Evolutionary conservation across 2,888 invertebrate genomes (phyloP), one percentile per base, ranked within the genome.

Genomic region (Plutella xylostella): DNA sequence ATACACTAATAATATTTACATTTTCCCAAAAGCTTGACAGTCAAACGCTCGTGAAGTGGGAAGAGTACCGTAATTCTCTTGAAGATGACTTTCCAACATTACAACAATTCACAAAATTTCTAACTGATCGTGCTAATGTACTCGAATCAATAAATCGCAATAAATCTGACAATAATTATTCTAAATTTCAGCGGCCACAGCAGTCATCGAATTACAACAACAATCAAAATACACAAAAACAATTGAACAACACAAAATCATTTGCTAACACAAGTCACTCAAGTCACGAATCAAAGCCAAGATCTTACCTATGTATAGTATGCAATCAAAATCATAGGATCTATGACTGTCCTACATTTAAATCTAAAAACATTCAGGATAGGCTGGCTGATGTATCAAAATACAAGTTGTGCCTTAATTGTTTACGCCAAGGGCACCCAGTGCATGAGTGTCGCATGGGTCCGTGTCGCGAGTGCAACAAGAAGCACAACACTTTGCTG

Each of bases 301-400:
- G n/a, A n/a, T n/a, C n/a, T n/a, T n/a, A n/a, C n/a, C n/a, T n/a
- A n/a, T n/a, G n/a, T n/a, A n/a, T n/a, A n/a, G 15, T 45, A 6
- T 50, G 48, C n/a, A 15, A 31, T 15, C 42, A 30, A 1, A 20
- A 30, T 12, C 50, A 50, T 40, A 34, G 38, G 2, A 35, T n/a
- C n/a, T 48, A 45, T 31, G 48, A 50, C 3, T 48, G 50, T 33
- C 17, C 42, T 11, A 38, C 33, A 9, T 51, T 48, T 28, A 38
- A 42, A 14, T 1, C 30, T 1, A 48, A 43, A 41, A n/a, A 31
- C 19, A 9, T 41, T n/a, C 35, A 46, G 12, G 49, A 47, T 5
- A 30, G 45, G 4, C 5, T 39, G 5, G 17, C 28, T 3, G 25
- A 45, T 7, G 45, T 42, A 3, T 4, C 39, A 20, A 28, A 37